Percentiles rank a stretch among this genome's conserved stretches.
These are phyloP conservation scores for Phoebastria nigripes DNA, from an alignment of 2,797 vertebrate genomes.

Conservation along the genomic window DNA sequence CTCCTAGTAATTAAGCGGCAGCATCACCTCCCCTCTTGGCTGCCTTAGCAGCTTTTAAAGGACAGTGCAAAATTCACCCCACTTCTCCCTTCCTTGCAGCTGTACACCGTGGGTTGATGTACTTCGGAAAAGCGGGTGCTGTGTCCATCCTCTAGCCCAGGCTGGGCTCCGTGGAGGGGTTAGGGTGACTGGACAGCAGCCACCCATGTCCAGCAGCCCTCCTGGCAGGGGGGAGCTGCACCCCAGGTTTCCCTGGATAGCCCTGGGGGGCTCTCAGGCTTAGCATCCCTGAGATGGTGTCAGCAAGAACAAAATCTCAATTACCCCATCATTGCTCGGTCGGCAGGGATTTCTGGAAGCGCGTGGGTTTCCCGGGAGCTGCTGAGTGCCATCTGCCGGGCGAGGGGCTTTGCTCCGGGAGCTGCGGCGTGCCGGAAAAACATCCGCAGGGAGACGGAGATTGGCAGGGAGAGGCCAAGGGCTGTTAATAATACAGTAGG, in stretches of 20 bases:
- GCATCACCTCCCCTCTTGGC: background rate
- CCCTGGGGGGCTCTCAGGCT: background rate
- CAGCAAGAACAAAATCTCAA: background rate
- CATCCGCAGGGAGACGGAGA: background rate
- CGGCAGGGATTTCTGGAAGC: background rate
- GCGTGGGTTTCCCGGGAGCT: background rate
- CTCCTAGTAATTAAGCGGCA: background rate
- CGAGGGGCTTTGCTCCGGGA: background rate
- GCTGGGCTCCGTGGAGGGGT: rapidly evolving
- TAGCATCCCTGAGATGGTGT: background rate
- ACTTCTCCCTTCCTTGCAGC: background rate
- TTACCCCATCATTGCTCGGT: rapidly evolving
- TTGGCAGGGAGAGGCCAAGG: slow-evolving; percentile 5
- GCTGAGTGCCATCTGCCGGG: slow-evolving; percentile 54
- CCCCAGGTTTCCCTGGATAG: background rate
- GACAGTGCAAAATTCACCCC: background rate
- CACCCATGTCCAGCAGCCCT: background rate
- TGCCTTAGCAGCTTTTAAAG: background rate
- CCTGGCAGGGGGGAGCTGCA: background rate
- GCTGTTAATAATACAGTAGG: slow-evolving; percentile 42
- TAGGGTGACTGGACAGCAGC: background rate
- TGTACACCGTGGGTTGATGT: rapidly evolving
- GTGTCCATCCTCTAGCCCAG: background rate
- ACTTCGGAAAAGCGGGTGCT: background rate
- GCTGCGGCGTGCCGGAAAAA: background rate